These are phyloP conservation scores for Galleria mellonella DNA, from an alignment of 1,140 invertebrate species.

Conservation along the genomic window DNA sequence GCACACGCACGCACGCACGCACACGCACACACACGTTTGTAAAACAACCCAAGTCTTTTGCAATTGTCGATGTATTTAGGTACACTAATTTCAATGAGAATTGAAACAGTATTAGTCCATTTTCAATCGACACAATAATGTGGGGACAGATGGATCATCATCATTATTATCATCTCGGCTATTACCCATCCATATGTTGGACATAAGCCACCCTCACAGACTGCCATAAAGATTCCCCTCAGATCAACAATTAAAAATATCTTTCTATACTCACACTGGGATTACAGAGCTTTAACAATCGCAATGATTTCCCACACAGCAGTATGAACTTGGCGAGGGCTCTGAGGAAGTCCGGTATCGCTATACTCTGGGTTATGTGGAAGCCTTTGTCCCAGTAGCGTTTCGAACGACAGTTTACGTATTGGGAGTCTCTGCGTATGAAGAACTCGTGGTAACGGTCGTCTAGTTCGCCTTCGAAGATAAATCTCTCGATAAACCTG, in stretches of 20 bases:
- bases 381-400: constrained; percentile 79
- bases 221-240: too few relatives aligned
- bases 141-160: too few relatives aligned
- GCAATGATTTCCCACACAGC: constrained; percentile 77
- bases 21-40: too few relatives aligned
- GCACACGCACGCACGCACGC: too few relatives aligned
- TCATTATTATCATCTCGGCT: too few relatives aligned
- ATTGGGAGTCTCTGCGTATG: constrained; percentile 73
- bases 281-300: constrained; percentile 76
- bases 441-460: constrained; percentile 78
- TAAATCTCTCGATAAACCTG: constrained; percentile 78
- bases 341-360: constrained; percentile 75
- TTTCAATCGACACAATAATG: too few relatives aligned
- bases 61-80: too few relatives aligned
- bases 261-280: constrained; percentile 76
- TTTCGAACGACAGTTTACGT: constrained; percentile 72
- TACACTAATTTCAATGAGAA: too few relatives aligned
- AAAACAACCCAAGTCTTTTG: too few relatives aligned
- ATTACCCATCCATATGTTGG: too few relatives aligned
- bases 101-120: too few relatives aligned
- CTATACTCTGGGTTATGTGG: constrained; percentile 64
- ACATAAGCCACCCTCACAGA: too few relatives aligned
- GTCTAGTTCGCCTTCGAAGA: constrained; percentile 77
- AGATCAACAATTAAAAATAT: constrained; percentile 7
- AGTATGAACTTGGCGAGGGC: constrained; percentile 75